Evolutionary conservation across 1,140 invertebrate species (phyloP), one percentile per base, ranked within the genome.

Genomic region (Nixonia krombeini): DNA sequence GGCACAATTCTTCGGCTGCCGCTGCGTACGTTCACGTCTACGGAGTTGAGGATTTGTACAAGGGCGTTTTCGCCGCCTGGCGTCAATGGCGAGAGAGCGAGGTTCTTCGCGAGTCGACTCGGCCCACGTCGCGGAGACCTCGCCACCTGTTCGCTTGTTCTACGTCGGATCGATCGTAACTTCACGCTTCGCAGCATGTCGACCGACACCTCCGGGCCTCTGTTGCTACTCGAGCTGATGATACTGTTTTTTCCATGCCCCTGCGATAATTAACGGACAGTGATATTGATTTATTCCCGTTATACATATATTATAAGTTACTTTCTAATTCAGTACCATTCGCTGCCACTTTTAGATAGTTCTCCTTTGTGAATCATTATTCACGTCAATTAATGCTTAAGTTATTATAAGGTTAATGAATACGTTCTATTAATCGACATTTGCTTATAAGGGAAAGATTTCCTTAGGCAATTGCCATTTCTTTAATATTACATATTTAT

Each of bases 121-220:
- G 56, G 63, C 25, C 42, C 55, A 38, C 68, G 71, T 12, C 69
- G 67, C 0, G 80, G 77, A 5, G 77, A 78, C 58, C 63, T 67
- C 9, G 55, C n/a, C 4, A 33, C 44, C 6, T 67, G 56, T 10
- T 73, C 59, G 25, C 10, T 61, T 5, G 37, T 5, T 64, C 62
- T 71, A n/a, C 74, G 68, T 42, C 66, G 68, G 8, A 69, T 68
- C 6, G 78, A 78, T 42, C 76, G 78, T 4, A 84, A 41, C 49
- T 83, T 83, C 0, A 83, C 81, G 46, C 71, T 82, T 1, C 73
- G 72, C 21, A 84, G 41, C 78, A 84, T 81, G 9, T 83, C 81
- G 21, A 74, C 17, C 0, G 82, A 81, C 23, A 82, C 62, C 2
- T 67, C 55, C 0, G 78, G 75, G 4, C 70, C 74, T 38, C 29